These are phyloP conservation scores for Myripristis jacobus DNA, from an alignment of 2,797 vertebrate species.

Conservation along the genomic window DNA sequence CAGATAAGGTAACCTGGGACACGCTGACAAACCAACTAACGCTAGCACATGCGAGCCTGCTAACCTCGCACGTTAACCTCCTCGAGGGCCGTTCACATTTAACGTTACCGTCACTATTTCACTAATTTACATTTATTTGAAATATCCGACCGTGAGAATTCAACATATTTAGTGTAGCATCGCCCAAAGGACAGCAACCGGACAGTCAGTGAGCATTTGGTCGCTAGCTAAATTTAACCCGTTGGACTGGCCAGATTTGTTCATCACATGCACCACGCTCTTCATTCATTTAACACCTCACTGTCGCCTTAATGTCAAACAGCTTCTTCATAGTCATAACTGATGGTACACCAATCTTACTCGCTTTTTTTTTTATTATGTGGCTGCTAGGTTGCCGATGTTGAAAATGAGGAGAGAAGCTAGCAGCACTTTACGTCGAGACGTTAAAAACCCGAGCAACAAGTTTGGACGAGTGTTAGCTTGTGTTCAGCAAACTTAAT, in stretches of 20 bases:
- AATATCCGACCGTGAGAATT: too few relatives aligned
- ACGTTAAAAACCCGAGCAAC: not conserved
- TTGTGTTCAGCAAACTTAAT: not conserved
- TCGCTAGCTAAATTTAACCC: too few relatives aligned
- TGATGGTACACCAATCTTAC: not conserved
- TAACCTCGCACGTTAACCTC: slow-evolving; percentile 21
- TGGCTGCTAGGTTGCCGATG: slow-evolving; percentile 37
- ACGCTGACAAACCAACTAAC: slow-evolving; percentile 27
- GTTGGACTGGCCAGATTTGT: too few relatives aligned
- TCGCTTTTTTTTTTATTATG: slow-evolving; percentile 17
- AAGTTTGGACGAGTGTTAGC: not conserved
- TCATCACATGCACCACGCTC: too few relatives aligned
- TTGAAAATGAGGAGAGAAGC: slow-evolving; percentile 40
- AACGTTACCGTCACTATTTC: not conserved
- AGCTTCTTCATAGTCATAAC: too few relatives aligned
- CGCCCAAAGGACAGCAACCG: too few relatives aligned
- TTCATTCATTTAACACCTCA: too few relatives aligned
- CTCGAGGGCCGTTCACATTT: not conserved
- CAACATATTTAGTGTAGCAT: too few relatives aligned
- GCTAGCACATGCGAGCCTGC: slow-evolving; percentile 51
- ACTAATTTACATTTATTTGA: too few relatives aligned
- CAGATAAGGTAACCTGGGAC: not conserved
- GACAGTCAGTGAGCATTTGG: too few relatives aligned
- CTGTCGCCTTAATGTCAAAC: too few relatives aligned
- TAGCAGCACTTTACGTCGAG: slow-evolving; percentile 37